Conservation (phyloP, 2,888 invertebrate species). For the Tetheella fluctuosa region DNA sequence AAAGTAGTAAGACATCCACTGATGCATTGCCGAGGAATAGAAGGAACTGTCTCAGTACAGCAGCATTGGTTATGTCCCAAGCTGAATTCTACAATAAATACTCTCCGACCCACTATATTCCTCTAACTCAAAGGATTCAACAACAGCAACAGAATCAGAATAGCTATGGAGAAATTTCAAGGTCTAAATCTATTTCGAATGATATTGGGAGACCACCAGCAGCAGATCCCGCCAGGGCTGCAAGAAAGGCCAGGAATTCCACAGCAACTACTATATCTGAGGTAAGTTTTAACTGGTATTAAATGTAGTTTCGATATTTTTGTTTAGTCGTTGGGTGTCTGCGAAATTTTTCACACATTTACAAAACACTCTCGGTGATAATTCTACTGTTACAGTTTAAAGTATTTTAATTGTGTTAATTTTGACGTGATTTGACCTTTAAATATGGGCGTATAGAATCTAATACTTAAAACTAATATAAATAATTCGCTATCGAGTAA, state of each 20-base stretch:
- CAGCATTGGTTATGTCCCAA: constrained; percentile 83
- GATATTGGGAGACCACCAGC: constrained; percentile 83
- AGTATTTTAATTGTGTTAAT: too few species aligned
- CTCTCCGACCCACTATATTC: constrained; percentile 89
- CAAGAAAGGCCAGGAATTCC: constrained; percentile 67
- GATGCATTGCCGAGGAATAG: constrained; percentile 66
- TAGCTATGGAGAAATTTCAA: constrained; percentile 65
- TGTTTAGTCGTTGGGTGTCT: constrained; percentile 47
- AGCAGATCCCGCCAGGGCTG: constrained; percentile 58
- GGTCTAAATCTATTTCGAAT: constrained; percentile 84
- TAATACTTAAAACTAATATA: background rate
- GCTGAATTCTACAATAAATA: constrained; percentile 90
- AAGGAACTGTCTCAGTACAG: constrained; percentile 75
- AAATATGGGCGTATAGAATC: background rate
- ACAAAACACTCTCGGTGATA: constrained; percentile 3
- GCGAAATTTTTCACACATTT: constrained; percentile 48
- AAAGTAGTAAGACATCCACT: constrained; percentile 76
- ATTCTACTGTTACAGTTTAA: too few species aligned
- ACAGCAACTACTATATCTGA: constrained; percentile 67
- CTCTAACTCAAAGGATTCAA: constrained; percentile 77
- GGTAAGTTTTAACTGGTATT: constrained; percentile 49
- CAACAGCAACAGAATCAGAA: constrained; percentile 61
- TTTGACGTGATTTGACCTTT: background rate
- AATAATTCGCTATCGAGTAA: background rate
- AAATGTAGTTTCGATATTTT: constrained; percentile 23